Percentiles rank a stretch among this genome's conserved stretches.
phyloP scores from a whole-genome alignment of 2,888 invertebrate species.

The Acronicta aceris region DNA sequence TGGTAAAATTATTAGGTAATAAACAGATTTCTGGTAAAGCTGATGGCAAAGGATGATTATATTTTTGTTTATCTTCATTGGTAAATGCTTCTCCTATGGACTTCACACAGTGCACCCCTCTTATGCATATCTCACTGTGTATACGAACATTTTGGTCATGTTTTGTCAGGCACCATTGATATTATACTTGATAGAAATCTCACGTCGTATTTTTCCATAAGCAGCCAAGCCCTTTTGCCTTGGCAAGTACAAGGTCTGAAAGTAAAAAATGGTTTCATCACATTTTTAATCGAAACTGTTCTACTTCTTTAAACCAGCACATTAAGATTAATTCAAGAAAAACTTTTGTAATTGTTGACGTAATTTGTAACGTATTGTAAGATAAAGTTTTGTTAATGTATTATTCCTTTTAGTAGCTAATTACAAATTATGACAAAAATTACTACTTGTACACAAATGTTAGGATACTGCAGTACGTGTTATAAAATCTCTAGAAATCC shows the following conservation, averaged over 20 bases:
- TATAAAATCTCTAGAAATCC: too few relatives aligned
- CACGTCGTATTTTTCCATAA: constrained; percentile 34
- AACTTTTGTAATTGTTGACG: background rate
- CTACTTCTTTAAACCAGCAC: constrained; percentile 37
- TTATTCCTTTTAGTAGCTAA: background rate
- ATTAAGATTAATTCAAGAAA: background rate
- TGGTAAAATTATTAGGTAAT: too few relatives aligned
- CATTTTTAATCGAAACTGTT: constrained; percentile 27
- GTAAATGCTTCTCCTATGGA: too few relatives aligned
- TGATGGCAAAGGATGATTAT: too few relatives aligned
- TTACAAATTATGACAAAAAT: background rate
- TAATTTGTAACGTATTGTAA: background rate
- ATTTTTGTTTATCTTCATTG: too few relatives aligned
- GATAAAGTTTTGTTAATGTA: background rate
- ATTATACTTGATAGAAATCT: constrained; percentile 27
- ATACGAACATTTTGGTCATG: background rate
- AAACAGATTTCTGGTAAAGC: too few relatives aligned
- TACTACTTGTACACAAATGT: background rate
- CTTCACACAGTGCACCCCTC: too few relatives aligned
- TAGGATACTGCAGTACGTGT: too few relatives aligned
- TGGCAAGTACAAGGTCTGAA: constrained; percentile 45
- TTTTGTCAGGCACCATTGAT: constrained; percentile 29
- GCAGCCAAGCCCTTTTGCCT: constrained; percentile 34
- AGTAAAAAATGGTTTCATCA: constrained; percentile 45
- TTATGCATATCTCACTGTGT: too few relatives aligned